Evolutionary conservation across 2,797 vertebrate genomes (phyloP).

Genomic region (Liasis olivaceus): DNA sequence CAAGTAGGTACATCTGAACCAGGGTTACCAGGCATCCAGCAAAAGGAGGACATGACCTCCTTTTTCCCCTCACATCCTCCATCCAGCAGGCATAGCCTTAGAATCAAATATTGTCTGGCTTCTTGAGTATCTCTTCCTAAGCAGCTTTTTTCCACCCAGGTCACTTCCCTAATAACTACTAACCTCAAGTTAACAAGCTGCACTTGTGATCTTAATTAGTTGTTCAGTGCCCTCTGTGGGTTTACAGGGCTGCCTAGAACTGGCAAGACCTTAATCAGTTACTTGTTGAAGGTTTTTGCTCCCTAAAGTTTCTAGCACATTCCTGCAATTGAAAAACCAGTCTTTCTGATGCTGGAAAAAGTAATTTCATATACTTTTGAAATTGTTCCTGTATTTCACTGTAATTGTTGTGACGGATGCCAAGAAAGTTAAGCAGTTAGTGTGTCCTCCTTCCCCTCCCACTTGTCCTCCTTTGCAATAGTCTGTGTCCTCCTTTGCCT

Average conservation of each 20-base stretch:
- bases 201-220: not conserved
- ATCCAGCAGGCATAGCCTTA: not conserved
- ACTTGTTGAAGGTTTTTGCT: not conserved
- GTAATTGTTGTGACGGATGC: not conserved
- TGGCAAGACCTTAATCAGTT: not conserved
- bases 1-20: slow-evolving; percentile 59
- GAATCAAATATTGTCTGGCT: not conserved
- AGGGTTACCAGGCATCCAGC: not conserved
- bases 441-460: not conserved
- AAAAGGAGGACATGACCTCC: not conserved
- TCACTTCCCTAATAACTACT: not conserved
- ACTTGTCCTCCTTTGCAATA: not conserved
- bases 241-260: not conserved
- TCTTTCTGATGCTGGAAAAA: not conserved
- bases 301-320: not conserved
- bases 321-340: not conserved
- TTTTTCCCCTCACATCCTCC: not conserved
- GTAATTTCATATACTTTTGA: not conserved
- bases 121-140: not conserved
- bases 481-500: not conserved
- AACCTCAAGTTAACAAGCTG: not conserved
- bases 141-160: not conserved
- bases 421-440: not conserved
- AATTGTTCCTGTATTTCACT: not conserved
- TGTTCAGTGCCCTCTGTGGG: not conserved